Evolutionary conservation across 2,888 invertebrate genomes (phyloP), one percentile per base, ranked within the genome.

Genomic region (Minunthozetes semirufus): DNA sequence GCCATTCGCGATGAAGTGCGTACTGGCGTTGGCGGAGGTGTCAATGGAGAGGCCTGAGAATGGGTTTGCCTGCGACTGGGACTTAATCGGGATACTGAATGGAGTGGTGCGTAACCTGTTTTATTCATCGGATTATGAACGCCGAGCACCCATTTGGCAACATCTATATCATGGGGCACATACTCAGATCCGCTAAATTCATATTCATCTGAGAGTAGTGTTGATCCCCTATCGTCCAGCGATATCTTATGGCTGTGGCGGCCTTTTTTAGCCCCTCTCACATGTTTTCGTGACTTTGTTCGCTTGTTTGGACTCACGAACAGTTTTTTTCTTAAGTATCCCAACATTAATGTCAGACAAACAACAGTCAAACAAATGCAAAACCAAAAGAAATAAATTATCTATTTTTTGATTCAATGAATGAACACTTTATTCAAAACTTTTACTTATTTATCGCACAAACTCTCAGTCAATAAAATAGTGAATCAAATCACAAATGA

Each of bases 281-380:
- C 63, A 33, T 33, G 33, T 38, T 66, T 66, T 66, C 63, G 63
- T 66, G 63, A 29, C 63, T 66, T 66, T 66, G n/a, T 29, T 38
- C 33, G 63, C 38, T n/a, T 38, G 13, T 25, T 66, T 29, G 13
- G 33, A 66, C 63, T 66, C 33, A 19, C 17, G 27, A 66, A 66
- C n/a, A 66, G 27, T 38, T 66, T 66, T 66, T 33, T 38, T n/a
- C n/a, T 66, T 2, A 66, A 15, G 27, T 33, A 66, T 29, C 38
- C 11, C 38, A 66, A 38, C 63, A 66, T 66, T 33, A 38, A 50
- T 50, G 42, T n/a, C 42, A 42, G 42, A 9, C 42, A 42, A 42
- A 13, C 6, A 42, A 1, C n/a, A 50, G 19, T 19, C 5, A 50
- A 50, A 9, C 1, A 19, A 50, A 50, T 50, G 50, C 19, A 50